Percentiles rank a stretch among this genome's conserved stretches.
Conservation (phyloP, 2,888 invertebrate genomes). For the Tipula vernalis region DNA sequence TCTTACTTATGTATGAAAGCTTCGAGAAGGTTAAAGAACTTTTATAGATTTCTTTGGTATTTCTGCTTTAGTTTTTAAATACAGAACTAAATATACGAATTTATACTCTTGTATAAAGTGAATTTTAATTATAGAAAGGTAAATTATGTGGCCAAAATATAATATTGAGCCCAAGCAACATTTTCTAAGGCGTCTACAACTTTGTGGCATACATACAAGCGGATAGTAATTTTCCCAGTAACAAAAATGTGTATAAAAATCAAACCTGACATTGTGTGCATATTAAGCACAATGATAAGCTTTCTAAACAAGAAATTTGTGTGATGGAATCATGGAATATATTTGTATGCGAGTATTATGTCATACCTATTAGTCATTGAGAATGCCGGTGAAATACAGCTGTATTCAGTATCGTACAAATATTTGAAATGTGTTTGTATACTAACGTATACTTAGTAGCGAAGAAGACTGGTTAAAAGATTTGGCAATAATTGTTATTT, state of each 20-base stretch:
- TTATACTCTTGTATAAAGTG: neutral
- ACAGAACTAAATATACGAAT: neutral
- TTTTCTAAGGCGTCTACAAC: too few relatives aligned
- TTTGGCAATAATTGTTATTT: neutral
- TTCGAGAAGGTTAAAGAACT: constrained; percentile 4
- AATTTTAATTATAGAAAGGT: neutral
- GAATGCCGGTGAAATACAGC: neutral
- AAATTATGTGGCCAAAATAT: neutral
- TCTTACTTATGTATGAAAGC: neutral
- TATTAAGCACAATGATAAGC: neutral
- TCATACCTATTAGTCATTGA: neutral
- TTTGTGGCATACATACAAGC: too few relatives aligned
- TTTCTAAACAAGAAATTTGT: neutral
- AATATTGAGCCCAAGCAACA: neutral
- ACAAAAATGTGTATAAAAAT: neutral
- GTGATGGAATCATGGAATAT: neutral
- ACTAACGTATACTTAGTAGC: neutral
- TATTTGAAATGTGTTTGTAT: neutral
- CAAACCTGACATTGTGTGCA: neutral
- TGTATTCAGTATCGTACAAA: neutral
- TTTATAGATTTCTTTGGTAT: neutral
- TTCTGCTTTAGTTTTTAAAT: neutral
- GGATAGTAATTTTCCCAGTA: neutral
- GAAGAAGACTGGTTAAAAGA: neutral
- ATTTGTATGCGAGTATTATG: neutral